Base-by-base conservation (phyloP, 2,113 vertebrate species). In the Dasyprocta punctata region DNA sequence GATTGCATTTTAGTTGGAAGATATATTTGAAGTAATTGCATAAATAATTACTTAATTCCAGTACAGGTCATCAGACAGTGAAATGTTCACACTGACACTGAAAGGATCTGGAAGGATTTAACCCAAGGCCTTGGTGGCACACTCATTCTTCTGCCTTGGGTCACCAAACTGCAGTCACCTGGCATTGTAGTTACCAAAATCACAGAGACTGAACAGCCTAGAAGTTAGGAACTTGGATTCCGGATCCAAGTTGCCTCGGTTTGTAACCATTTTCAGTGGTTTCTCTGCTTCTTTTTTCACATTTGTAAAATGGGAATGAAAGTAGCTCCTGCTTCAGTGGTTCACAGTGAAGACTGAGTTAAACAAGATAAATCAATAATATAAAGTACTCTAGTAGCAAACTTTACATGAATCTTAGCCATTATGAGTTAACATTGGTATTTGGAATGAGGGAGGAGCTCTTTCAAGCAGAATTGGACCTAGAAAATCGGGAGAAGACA, bases 241-340 rank as follows among this genome's bases (percentile, higher is more conserved):
- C 38, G n/a, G 28, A 49, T n/a, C 71, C 24, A 41, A 26, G 41
- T 20, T 60, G 6, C 33, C 22, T 13, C 58, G 19, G 33, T 93
- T 93, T 78, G 10, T 73, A 33, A 61, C 67, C 20, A 33, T 3
- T 11, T n/a, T 28, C 7, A 26, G 26, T 44, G n/a, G 73, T 52
- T 41, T 60, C 49, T 86, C 71, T 89, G 63, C 38, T 63, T 91
- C 54, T 2, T 3, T 78, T 90, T 92, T 61, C 30, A 91, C 58
- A 47, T 86, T 69, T 81, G 24, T 78, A 61, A 92, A 47, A 90
- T 90, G n/a, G 56, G 22, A 8, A 5, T 84, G 26, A 41, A 94
- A 78, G 81, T 22, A 14, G 3, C 3, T 3, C 24, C 90, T 92
- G 20, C 44, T 38, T n/a, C 30, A 0, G 17, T 47, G 60, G 10